These are phyloP conservation scores for Lymantria dispar DNA, from an alignment of 2,888 invertebrate genomes.

Conservation along the genomic window DNA sequence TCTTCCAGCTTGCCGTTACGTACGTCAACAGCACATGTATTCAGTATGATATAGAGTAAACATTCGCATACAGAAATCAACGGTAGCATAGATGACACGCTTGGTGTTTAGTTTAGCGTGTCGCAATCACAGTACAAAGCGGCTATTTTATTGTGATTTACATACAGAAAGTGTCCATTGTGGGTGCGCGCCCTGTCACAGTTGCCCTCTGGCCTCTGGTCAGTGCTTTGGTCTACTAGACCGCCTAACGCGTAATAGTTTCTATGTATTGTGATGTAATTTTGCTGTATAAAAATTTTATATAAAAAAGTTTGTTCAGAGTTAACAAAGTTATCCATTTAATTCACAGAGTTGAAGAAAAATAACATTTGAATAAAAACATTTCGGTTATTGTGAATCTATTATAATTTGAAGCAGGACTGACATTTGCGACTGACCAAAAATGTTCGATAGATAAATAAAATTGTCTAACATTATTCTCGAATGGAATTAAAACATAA, in stretches of 20 bases:
- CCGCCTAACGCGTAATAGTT: constrained; percentile 34
- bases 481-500: too few relatives aligned
- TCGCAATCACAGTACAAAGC: constrained; percentile 77
- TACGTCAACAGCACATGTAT: too few relatives aligned
- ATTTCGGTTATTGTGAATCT: too few relatives aligned
- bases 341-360: too few relatives aligned
- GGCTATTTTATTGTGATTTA: constrained; percentile 79
- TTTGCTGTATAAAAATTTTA: not conserved
- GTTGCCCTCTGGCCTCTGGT: constrained; percentile 67
- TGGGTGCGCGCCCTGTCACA: constrained; percentile 68
- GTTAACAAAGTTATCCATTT: too few relatives aligned
- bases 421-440: too few relatives aligned
- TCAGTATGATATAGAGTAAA: constrained; percentile 33
- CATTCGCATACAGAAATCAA: constrained; percentile 42
- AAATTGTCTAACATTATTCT: too few relatives aligned
- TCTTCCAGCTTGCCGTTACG: too few relatives aligned
- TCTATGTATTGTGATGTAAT: constrained; percentile 31
- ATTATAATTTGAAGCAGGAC: too few relatives aligned
- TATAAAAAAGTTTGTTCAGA: too few relatives aligned
- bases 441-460: too few relatives aligned
- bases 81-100: constrained; percentile 53
- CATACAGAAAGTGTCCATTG: constrained; percentile 75
- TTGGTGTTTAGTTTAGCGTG: constrained; percentile 72
- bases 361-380: too few relatives aligned
- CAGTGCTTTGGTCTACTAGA: constrained; percentile 56